Conservation (phyloP, 1,140 invertebrate genomes). For the Penaeus chinensis region DNA sequence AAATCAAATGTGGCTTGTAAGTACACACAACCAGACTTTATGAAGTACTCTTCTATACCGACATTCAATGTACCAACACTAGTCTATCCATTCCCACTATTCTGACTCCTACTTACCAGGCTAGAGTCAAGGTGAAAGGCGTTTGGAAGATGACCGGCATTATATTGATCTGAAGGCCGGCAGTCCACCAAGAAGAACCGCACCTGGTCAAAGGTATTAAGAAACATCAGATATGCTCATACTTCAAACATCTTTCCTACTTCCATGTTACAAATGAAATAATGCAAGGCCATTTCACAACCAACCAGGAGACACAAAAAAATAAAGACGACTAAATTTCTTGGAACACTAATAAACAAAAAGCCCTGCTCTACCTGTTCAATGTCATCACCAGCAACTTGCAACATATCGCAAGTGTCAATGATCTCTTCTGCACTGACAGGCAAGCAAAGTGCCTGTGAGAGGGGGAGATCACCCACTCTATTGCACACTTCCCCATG, state of each 20-base stretch:
- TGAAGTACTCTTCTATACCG: background rate
- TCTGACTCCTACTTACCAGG: slow-evolving; percentile 64
- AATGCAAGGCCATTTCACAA: background rate
- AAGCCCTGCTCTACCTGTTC: slow-evolving; percentile 53
- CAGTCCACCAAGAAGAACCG: slow-evolving; percentile 98
- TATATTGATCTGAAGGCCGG: slow-evolving; percentile 95
- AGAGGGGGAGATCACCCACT: slow-evolving; percentile 69
- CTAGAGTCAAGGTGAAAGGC: slow-evolving; percentile 98
- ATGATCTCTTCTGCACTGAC: slow-evolving; percentile 90
- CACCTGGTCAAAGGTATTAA: slow-evolving; percentile 25
- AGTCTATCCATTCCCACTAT: background rate
- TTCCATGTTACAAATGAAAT: background rate
- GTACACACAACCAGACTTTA: no score
- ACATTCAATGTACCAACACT: slow-evolving; percentile 7
- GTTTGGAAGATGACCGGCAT: slow-evolving; percentile 93
- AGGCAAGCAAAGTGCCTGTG: slow-evolving; percentile 92
- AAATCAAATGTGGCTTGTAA: no score
- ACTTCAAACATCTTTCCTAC: background rate
- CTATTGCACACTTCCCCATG: slow-evolving; percentile 36
- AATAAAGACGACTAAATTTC: background rate
- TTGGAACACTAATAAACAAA: background rate
- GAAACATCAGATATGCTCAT: background rate
- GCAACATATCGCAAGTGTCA: slow-evolving; percentile 60
- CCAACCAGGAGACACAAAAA: background rate
- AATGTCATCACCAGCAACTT: slow-evolving; percentile 56